phyloP scores from a whole-genome alignment of 2,888 invertebrate genomes.

The Pandemis heparana region DNA sequence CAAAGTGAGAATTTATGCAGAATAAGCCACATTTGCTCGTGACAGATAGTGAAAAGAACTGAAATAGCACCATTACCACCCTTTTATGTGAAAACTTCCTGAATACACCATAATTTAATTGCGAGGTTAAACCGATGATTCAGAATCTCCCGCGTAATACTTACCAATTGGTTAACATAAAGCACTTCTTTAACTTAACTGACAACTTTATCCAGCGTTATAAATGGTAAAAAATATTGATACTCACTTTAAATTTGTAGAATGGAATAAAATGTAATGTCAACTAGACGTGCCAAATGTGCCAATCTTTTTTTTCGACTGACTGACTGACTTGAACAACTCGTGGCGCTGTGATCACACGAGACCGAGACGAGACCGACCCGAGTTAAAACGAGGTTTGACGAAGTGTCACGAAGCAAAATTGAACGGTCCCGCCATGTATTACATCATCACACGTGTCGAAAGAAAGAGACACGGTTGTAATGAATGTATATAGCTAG shows the following conservation, averaged over 20 bases:
- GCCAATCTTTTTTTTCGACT: conserved; percentile 25
- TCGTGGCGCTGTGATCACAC: conserved; percentile 51
- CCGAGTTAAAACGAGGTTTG: conserved; percentile 40
- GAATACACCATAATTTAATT: conserved; percentile 8
- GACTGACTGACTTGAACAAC: conserved; percentile 41
- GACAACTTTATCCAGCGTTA: conserved; percentile 1
- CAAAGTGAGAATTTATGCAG: conserved; percentile 47
- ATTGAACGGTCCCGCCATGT: conserved; percentile 5
- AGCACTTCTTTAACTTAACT: background rate
- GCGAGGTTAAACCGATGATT: conserved; percentile 33
- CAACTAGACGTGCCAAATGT: conserved; percentile 32
- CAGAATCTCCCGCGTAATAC: conserved; percentile 9
- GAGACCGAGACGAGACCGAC: conserved; percentile 50
- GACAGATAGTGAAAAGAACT: conserved; percentile 30
- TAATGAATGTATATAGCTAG: background rate
- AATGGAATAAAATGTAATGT: conserved; percentile 43
- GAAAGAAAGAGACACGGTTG: background rate
- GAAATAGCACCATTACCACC: background rate
- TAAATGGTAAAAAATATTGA: conserved; percentile 29
- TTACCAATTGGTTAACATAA: background rate
- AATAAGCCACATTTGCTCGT: conserved; percentile 9
- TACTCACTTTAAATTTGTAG: conserved; percentile 48
- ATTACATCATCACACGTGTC: background rate
- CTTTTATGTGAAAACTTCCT: conserved; percentile 2
- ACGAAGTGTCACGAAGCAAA: conserved; percentile 21